Evolutionary conservation across 2,888 invertebrate species (phyloP).

Genomic region (Syrista parreyssii): DNA sequence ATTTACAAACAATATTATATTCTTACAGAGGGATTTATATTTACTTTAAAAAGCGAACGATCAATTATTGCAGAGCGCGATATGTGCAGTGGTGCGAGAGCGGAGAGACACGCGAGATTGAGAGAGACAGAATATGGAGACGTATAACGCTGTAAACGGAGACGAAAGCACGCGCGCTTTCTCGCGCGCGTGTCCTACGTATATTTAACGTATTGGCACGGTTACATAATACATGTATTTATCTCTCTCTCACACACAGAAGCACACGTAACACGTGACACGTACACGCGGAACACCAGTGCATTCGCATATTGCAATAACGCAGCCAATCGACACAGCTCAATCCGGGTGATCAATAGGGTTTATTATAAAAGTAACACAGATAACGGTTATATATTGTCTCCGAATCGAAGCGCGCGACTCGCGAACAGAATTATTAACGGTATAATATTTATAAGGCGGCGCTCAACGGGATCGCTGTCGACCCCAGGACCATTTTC

Average conservation of each 20-base stretch:
- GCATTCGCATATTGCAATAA: slow-evolving; percentile 57
- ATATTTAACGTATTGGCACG: not conserved
- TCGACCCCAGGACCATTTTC: not conserved
- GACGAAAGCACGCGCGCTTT: not conserved
- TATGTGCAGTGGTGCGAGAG: slow-evolving; percentile 52
- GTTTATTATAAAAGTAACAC: slow-evolving; percentile 54
- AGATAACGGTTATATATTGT: slow-evolving; percentile 1
- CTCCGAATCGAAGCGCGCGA: slow-evolving; percentile 46
- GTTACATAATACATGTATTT: slow-evolving; percentile 55
- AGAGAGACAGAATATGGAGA: slow-evolving; percentile 9
- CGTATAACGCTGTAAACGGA: not conserved
- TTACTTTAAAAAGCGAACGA: slow-evolving; percentile 55
- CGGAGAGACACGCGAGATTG: slow-evolving; percentile 10
- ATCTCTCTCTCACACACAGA: slow-evolving; percentile 40
- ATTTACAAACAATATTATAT: slow-evolving; percentile 67
- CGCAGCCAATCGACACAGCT: slow-evolving; percentile 62
- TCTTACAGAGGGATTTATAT: slow-evolving; percentile 66
- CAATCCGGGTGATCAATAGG: slow-evolving; percentile 58
- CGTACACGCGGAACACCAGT: slow-evolving; percentile 18
- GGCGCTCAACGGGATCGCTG: not conserved
- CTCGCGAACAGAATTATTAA: slow-evolving; percentile 55
- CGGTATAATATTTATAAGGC: slow-evolving; percentile 35
- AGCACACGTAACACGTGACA: not conserved
- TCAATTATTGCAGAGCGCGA: slow-evolving; percentile 56
- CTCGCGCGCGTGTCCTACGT: not conserved